Base-by-base conservation (phyloP, 2,113 vertebrate species). In the Barbus barbus region DNA sequence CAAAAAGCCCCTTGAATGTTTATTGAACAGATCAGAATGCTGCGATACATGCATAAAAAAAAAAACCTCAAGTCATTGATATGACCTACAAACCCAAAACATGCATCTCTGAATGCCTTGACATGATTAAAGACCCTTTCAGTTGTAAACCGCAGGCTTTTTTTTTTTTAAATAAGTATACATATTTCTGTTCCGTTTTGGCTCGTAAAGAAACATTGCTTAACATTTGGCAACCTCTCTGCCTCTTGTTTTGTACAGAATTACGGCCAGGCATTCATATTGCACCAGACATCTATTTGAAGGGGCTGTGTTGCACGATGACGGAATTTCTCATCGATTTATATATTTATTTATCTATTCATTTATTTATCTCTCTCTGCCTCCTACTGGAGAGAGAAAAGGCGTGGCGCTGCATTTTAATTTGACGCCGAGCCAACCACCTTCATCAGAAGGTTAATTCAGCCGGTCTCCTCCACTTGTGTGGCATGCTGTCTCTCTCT, bases 371-470 rank as follows among this genome's bases (percentile, higher is more conserved):
- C 61, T 88, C 24, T 85, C 41, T n/a, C 78, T 61, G 72, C 24
- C 53, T 82, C 58, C 26, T 65, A 84, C 48, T 41, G 22, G 38
- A 26, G 75, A 69, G 84, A 58, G 72, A 60, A 60, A 67, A 84
- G 83, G 84, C 33, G 69, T 88, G 84, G 88, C 36, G 69, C 76
- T 78, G 88, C 86, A 90, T 89, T 86, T 88, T 88, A 89, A 91
- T 87, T 83, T 78, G 81, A 84, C 0, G 71, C 65, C n/a, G 60
- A 84, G 88, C 75, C 82, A 81, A 80, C 53, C 69, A 82, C 86
- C 86, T 89, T 86, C 81, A 89, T 88, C 86, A 85, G 86, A 87
- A 87, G 88, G 89, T 88, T 89, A 87, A 90, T 90, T 87, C 83
- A 77, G 72, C 83, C 78, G 56, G 74, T 84, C 86, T 87, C 84